Percentiles rank a stretch among this genome's conserved stretches.
phyloP scores from a whole-genome alignment of 2,888 invertebrate genomes.

The Chloroclysta siterata region DNA sequence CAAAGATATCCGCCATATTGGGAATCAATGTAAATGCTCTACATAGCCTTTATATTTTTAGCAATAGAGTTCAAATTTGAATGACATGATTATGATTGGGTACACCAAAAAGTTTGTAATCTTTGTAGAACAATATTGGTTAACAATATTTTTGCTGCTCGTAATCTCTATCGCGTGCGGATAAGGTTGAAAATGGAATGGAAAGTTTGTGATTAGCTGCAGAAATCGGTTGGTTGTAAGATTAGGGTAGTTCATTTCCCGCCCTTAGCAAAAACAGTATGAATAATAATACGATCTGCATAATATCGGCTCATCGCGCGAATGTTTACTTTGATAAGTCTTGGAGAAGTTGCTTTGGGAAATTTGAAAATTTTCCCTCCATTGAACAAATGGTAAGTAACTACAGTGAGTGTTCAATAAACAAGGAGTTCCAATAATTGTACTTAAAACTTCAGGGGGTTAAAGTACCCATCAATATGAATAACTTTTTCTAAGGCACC shows the following conservation, averaged over 20 bases:
- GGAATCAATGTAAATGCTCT: neutral
- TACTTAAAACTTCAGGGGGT: no score
- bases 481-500: no score
- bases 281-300: constrained; percentile 83
- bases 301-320: constrained; percentile 74
- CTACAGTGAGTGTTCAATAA: neutral
- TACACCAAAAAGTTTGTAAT: constrained; percentile 13
- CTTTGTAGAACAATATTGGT: neutral
- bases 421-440: no score
- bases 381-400: constrained; percentile 24
- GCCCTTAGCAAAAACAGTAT: constrained; percentile 82
- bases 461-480: no score
- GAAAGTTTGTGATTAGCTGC: constrained; percentile 37
- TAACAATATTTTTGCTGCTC: neutral
- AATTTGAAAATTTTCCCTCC: constrained; percentile 36
- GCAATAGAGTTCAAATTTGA: constrained; percentile 48
- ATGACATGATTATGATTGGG: constrained; percentile 14
- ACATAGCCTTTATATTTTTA: constrained; percentile 1
- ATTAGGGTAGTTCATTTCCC: constrained; percentile 71
- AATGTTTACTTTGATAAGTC: constrained; percentile 77
- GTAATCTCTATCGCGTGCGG: constrained; percentile 2
- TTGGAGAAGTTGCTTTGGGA: constrained; percentile 60
- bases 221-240: constrained; percentile 59
- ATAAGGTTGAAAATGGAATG: constrained; percentile 20
- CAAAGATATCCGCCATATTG: constrained; percentile 44